Percentiles rank a stretch among this genome's conserved stretches.
Conservation (phyloP, 1,140 invertebrate genomes). For the Lepidurus couesii region DNA sequence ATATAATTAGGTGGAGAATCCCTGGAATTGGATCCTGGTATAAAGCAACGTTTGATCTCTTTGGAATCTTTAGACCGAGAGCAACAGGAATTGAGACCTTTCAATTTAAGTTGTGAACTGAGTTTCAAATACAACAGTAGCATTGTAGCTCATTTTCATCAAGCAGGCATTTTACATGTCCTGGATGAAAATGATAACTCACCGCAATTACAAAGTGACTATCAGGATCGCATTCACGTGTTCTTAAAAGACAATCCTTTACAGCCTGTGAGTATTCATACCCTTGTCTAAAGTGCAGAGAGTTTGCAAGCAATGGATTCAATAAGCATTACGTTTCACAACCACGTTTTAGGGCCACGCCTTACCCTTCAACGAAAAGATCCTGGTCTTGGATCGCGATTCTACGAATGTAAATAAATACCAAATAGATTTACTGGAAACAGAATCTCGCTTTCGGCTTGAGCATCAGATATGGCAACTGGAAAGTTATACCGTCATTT, state of each 20-base stretch:
- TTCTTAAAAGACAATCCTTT: constrained; percentile 30
- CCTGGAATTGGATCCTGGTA: background rate
- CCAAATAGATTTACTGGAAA: constrained; percentile 17
- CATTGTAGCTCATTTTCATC: background rate
- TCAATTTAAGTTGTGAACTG: background rate
- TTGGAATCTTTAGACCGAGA: constrained; percentile 42
- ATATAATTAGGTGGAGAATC: background rate
- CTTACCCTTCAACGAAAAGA: constrained; percentile 13
- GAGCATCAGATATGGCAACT: constrained; percentile 28
- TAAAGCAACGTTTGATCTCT: constrained; percentile 24
- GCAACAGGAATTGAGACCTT: background rate
- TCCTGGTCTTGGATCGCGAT: constrained; percentile 35
- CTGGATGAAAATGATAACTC: constrained; percentile 35
- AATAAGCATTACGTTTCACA: background rate
- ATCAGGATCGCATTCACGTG: constrained; percentile 24
- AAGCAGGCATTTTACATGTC: constrained; percentile 3
- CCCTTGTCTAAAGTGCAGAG: background rate
- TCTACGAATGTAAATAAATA: constrained; percentile 34
- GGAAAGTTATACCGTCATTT: constrained; percentile 23
- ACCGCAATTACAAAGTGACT: constrained; percentile 17
- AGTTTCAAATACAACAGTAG: background rate
- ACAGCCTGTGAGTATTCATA: constrained; percentile 23
- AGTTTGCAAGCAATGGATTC: background rate
- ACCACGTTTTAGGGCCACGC: constrained; percentile 1
- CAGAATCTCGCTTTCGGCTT: background rate